Percentiles rank a stretch among this genome's conserved stretches.
These are phyloP conservation scores for Standfussiana lucernea DNA, from an alignment of 2,888 invertebrate species.

Conservation along the genomic window DNA sequence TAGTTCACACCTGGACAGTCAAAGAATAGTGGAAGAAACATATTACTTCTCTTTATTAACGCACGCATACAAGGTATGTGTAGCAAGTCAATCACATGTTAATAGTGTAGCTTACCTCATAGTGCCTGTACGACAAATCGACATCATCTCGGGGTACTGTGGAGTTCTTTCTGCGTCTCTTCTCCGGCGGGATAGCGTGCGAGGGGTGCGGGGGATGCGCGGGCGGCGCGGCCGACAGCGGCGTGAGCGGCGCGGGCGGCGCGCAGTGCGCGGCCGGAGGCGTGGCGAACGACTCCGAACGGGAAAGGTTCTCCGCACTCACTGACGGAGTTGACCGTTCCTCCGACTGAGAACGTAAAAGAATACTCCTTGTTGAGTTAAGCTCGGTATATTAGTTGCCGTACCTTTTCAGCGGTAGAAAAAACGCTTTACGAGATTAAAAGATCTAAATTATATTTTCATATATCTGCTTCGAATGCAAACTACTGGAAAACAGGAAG, in stretches of 20 bases:
- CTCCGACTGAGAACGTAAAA: slow-evolving; percentile 79
- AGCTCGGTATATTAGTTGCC: neutral
- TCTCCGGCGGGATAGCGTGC: slow-evolving; percentile 79
- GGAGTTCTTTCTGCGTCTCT: slow-evolving; percentile 88
- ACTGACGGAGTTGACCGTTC: slow-evolving; percentile 88
- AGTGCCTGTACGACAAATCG: slow-evolving; percentile 84
- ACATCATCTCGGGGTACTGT: slow-evolving; percentile 83
- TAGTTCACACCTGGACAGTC: neutral
- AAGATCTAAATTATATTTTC: neutral
- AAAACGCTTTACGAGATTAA: neutral
- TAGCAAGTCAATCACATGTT: neutral
- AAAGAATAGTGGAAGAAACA: neutral
- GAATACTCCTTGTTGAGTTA: neutral
- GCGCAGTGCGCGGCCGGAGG: slow-evolving; percentile 84
- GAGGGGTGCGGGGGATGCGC: slow-evolving; percentile 70
- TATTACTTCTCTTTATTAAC: neutral
- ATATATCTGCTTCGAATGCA: neutral
- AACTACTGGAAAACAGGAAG: neutral
- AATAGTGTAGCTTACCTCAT: slow-evolving; percentile 78
- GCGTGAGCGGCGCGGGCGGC: slow-evolving; percentile 80
- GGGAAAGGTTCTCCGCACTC: slow-evolving; percentile 88
- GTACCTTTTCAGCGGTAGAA: neutral
- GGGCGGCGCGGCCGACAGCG: slow-evolving; percentile 75
- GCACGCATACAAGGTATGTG: neutral
- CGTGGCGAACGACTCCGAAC: slow-evolving; percentile 86